A percentile compares a stretch with the other conserved stretches of the same genome.
These are phyloP conservation scores for Semotilus atromaculatus DNA, from an alignment of 2,797 vertebrate genomes.

Conservation along the genomic window DNA sequence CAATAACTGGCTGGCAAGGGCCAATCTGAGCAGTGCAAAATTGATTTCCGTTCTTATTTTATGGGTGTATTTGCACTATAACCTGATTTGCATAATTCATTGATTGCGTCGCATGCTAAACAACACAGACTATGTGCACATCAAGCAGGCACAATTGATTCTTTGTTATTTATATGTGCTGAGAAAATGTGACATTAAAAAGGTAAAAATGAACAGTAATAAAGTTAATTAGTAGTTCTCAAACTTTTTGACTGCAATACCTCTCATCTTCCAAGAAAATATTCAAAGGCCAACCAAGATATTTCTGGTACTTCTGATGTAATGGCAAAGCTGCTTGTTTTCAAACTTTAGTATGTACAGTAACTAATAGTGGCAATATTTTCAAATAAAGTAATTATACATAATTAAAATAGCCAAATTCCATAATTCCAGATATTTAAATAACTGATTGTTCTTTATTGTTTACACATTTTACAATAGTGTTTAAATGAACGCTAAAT, in stretches of 20 bases:
- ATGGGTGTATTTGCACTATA: not conserved
- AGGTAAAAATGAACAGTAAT: too few species aligned
- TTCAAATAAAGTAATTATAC: not conserved
- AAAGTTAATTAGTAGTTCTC: not conserved
- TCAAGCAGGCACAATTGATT: not conserved
- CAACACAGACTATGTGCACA: not conserved
- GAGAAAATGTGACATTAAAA: not conserved
- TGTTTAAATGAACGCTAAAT: not conserved
- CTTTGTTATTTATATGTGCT: constrained; percentile 9
- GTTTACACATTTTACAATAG: too few species aligned
- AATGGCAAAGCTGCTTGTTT: not conserved
- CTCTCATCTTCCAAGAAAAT: not conserved
- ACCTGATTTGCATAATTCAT: not conserved
- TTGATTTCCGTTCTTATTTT: not conserved
- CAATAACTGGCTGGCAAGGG: not conserved
- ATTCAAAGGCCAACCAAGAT: not conserved
- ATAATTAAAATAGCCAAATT: too few species aligned
- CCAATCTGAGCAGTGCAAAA: not conserved
- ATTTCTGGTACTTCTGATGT: not conserved
- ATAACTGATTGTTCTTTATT: too few species aligned
- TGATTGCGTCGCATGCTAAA: not conserved
- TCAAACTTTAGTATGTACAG: not conserved
- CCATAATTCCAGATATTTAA: too few species aligned
- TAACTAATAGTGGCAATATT: not conserved
- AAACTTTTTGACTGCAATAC: not conserved